Evolutionary conservation across 2,888 invertebrate species (phyloP).

Genomic region (Brachypalpus laphriformis): DNA sequence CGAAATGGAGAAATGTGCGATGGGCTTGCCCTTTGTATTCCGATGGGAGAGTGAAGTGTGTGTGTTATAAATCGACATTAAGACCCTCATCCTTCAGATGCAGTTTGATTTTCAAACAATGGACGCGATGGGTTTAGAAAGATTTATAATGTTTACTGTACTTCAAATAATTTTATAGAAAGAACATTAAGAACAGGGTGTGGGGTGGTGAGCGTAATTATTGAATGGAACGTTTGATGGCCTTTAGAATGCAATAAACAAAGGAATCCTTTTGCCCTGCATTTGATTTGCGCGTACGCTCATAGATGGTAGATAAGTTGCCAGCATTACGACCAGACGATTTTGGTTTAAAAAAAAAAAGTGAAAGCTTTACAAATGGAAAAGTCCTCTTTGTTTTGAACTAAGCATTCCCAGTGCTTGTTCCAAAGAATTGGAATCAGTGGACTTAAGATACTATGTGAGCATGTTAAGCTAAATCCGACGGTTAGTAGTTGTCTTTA

Average conservation of each 20-base stretch:
- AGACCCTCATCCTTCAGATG: constrained; percentile 70
- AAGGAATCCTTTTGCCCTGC: not conserved
- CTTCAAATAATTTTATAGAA: constrained; percentile 42
- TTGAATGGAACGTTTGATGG: constrained; percentile 4
- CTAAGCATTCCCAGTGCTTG: no score
- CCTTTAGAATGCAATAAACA: not conserved
- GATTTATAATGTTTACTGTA: constrained; percentile 62
- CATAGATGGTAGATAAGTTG: not conserved
- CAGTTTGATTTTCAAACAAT: constrained; percentile 54
- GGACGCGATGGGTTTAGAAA: constrained; percentile 19
- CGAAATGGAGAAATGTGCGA: constrained; percentile 48
- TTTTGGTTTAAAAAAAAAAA: no score
- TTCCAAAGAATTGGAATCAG: no score
- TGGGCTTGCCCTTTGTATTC: constrained; percentile 14
- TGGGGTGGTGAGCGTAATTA: constrained; percentile 21
- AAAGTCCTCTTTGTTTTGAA: no score
- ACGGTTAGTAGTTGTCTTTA: no score
- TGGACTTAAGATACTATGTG: no score
- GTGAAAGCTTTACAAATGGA: no score
- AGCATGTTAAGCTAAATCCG: no score
- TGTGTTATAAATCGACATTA: constrained; percentile 71
- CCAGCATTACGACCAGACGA: no score
- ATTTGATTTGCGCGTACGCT: not conserved
- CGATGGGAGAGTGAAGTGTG: constrained; percentile 56
- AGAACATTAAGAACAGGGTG: constrained; percentile 28